These are phyloP conservation scores for Heterodera carotae DNA, from an alignment of 1,140 invertebrate genomes.

Conservation along the genomic window DNA sequence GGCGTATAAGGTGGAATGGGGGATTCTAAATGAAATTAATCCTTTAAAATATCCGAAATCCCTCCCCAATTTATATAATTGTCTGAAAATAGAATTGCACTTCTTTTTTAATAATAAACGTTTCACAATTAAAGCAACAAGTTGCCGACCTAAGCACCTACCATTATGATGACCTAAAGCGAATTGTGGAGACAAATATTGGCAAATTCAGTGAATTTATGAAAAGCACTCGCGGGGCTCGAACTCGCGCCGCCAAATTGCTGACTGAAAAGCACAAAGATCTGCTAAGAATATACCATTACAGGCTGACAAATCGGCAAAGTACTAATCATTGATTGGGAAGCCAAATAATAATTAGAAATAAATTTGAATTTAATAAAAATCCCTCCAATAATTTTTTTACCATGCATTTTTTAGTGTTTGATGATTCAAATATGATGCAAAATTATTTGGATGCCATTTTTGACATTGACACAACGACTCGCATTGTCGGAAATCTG, in stretches of 20 bases:
- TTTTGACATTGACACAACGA: background rate
- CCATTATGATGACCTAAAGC: background rate
- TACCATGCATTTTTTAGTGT: background rate
- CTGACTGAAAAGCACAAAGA: background rate
- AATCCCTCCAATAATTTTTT: background rate
- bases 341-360: too few relatives aligned
- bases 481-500: background rate
- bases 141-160: background rate
- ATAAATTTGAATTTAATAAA: too few relatives aligned
- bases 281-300: background rate
- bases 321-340: too few relatives aligned
- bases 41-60: too few relatives aligned
- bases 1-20: background rate
- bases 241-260: background rate
- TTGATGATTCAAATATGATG: background rate
- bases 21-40: too few relatives aligned
- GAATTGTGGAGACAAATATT: background rate
- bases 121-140: background rate
- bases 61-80: too few relatives aligned
- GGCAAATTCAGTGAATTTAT: background rate
- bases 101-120: too few relatives aligned
- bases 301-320: background rate
- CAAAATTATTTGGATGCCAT: background rate
- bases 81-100: too few relatives aligned
- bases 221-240: background rate